Base-by-base conservation (phyloP, 2,888 invertebrate genomes). In the Hermodice carunculata region DNA sequence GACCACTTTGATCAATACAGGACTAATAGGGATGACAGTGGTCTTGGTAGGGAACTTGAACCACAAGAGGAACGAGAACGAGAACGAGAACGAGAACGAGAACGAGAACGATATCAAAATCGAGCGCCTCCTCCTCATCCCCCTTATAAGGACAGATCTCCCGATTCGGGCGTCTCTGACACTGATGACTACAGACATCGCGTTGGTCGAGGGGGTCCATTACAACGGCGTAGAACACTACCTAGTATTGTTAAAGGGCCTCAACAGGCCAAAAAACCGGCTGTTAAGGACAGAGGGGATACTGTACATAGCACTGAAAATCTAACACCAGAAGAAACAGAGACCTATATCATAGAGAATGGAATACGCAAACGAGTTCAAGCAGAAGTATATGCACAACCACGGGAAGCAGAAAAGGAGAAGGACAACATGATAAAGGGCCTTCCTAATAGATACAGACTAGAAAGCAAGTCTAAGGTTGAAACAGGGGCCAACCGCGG, bases 401-500 rank as follows among this genome's bases (percentile, higher is more conserved):
- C 62, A 3, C 26, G 28, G 31, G 29, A 29, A 34, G 28, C 52
- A 22, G 28, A n/a, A 11, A 56, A 44, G 22, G 64, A 51, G 51
- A 59, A 29, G 32, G 57, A 43, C 43, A 65, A 92, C 83, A 85
- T 78, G 90, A 93, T 44, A 67, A 69, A 66, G 75, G 75, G 76
- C 56, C 71, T 83, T 53, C 80, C 80, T 29, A 80, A 77, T 78
- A 89, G 95, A 79, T 94, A 94, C 88, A 91, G 95, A 78, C 96
- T 97, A 89, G 81, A 82, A 66, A 76, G 61, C 24, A 62, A 57
- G 32, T 48, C 69, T 24, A 40, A 46, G 22, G 37, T 53, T 17
- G 75, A 58, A 43, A 26, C 29, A 14, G 19, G 71, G 71, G 74
- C 74, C 42, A 77, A 78, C 56, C 74, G 76, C 31, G 98, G 98